These are phyloP conservation scores for Hemithea aestivaria DNA, from an alignment of 2,888 invertebrate species.

Conservation along the genomic window DNA sequence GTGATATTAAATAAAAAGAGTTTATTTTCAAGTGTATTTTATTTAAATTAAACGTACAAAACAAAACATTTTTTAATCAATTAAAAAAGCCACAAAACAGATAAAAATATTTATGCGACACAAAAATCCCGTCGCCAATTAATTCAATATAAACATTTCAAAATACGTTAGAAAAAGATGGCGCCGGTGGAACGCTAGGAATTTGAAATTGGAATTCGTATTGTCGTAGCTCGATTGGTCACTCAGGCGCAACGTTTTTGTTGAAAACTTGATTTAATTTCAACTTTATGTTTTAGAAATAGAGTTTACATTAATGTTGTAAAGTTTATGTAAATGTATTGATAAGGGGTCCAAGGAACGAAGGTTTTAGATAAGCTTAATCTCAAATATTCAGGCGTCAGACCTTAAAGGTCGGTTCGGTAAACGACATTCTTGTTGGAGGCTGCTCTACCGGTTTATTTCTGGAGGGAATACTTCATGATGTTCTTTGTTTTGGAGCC, in stretches of 20 bases:
- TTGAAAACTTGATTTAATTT: conserved; percentile 28
- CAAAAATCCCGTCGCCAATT: conserved; percentile 21
- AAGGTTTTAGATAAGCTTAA: conserved; percentile 50
- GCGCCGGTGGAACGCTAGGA: conserved; percentile 51
- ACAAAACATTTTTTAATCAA: no score
- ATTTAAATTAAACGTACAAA: no score
- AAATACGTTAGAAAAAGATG: conserved; percentile 39
- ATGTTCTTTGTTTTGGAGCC: no score
- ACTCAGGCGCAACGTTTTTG: conserved; percentile 43
- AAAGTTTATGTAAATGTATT: conserved; percentile 29
- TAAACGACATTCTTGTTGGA: conserved; percentile 3
- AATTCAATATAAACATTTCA: conserved; percentile 27
- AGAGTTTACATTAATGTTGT: conserved; percentile 11
- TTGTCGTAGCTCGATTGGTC: conserved; percentile 48
- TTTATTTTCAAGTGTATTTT: no score
- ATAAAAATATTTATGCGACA: conserved; percentile 21
- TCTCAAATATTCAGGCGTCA: conserved; percentile 52
- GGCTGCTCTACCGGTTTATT: no score
- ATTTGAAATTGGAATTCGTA: conserved; percentile 53
- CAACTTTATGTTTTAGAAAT: conserved; percentile 15
- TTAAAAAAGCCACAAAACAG: conserved; percentile 15
- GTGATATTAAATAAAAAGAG: no score
- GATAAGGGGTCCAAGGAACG: conserved; percentile 40
- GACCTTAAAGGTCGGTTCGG: conserved; percentile 36
- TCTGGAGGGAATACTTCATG: no score